These are phyloP conservation scores for Tyria jacobaeae DNA, from an alignment of 2,888 invertebrate species.

Conservation along the genomic window DNA sequence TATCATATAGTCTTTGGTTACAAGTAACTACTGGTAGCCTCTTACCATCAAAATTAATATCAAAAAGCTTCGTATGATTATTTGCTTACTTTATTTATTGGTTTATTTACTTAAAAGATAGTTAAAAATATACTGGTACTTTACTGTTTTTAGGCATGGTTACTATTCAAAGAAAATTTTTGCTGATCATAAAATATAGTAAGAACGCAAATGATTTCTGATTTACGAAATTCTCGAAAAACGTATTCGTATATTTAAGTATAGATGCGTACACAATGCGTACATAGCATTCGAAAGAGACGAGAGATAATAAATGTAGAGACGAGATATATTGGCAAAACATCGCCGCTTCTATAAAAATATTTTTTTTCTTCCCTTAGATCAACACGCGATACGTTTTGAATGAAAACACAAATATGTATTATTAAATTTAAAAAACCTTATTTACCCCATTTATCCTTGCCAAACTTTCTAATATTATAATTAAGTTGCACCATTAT, in stretches of 20 bases:
- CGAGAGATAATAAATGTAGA: slow-evolving; percentile 40
- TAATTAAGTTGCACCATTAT: slow-evolving; percentile 17
- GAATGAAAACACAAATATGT: slow-evolving; percentile 68
- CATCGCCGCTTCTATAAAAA: slow-evolving; percentile 54
- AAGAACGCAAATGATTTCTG: neutral
- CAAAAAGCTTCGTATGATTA: no score
- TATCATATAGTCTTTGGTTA: no score
- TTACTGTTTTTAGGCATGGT: neutral
- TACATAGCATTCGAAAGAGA: slow-evolving; percentile 28
- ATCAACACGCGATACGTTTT: slow-evolving; percentile 54
- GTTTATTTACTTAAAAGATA: no score
- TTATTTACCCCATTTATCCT: slow-evolving; percentile 18
- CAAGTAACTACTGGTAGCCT: no score
- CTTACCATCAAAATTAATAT: no score
- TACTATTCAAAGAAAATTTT: neutral
- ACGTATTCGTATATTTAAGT: neutral
- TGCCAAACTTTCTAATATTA: slow-evolving; percentile 20
- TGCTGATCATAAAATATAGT: neutral
- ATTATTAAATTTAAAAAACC: no score
- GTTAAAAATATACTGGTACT: no score
- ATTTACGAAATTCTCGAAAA: neutral
- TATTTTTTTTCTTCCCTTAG: slow-evolving; percentile 58
- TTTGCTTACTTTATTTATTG: no score
- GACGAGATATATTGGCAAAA: slow-evolving; percentile 42
- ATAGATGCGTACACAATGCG: neutral